Base-by-base conservation (phyloP, 1,140 invertebrate genomes). In the Centruroides vittatus region DNA sequence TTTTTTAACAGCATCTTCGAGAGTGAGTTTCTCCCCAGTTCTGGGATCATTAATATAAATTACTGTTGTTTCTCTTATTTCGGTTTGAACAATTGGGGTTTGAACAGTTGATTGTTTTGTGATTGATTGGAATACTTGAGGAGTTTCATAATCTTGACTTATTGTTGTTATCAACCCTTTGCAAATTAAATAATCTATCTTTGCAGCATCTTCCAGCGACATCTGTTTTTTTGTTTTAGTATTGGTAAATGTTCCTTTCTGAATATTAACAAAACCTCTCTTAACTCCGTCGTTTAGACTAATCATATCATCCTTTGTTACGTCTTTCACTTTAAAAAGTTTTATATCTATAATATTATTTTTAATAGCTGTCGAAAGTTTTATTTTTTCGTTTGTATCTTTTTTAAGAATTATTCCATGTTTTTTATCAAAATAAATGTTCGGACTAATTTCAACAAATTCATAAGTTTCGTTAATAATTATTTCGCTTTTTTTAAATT, bases 241-340 rank as follows among this genome's bases (percentile, higher is more conserved):
- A 75, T 93, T 87, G 11, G 79, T 70, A 59, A 92, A 79, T 65
- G 84, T 82, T 65, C 84, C 81, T 67, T 82, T 85, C 61, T 84
- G 82, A 69, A 85, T 80, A 63, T 85, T 82, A 60, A 93, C 79
- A 59, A 90, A 73, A 65, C 88, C 89, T 68, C 84, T 86, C 55
- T 82, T 79, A 56, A 93, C 72, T 52, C 93, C 92, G 61, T 84
- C 81, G 72, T 93, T 89, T 64, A 41, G 8, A 41, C 41, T 41
- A 6, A 41, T 8, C 8, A 41, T 41, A 6, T 41, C 8, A 41
- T 41, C 41, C 3, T 41, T 41, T 41, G 8, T 6, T 41, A 41
- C 8, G 3, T 41, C 41, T 41, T 41, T 41, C 41, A 41, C 41
- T 41, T 41, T 8, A 41, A 41, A 41, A 41, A 8, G 8, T 41